Conservation (phyloP, 2,797 vertebrate genomes). For the Propithecus deckenii region DNA sequence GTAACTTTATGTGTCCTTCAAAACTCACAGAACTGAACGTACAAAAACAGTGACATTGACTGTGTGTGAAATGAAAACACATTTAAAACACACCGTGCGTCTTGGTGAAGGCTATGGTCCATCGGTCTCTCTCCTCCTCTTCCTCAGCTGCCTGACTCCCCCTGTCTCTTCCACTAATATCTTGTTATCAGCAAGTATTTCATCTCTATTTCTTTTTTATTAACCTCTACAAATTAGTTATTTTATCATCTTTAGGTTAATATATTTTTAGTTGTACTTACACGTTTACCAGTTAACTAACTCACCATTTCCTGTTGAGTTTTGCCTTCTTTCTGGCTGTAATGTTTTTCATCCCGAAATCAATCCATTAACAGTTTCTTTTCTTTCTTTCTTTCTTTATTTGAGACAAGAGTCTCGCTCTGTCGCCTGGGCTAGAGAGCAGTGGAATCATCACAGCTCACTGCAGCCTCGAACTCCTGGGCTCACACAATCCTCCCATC, state of each 20-base stretch:
- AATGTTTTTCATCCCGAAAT: neutral
- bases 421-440: no score
- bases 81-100: neutral
- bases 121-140: neutral
- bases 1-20: no score
- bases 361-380: neutral
- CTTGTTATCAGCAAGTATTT: neutral
- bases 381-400: no score
- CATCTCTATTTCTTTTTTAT: neutral
- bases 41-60: neutral
- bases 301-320: neutral
- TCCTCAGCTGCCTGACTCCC: no score
- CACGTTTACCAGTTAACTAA: neutral
- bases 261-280: neutral
- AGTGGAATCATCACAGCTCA: no score
- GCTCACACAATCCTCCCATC: no score
- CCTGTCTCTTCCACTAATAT: neutral
- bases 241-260: neutral
- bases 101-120: no score
- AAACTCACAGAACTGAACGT: neutral
- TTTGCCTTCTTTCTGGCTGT: neutral
- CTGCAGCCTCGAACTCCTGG: no score
- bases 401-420: no score
- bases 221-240: neutral
- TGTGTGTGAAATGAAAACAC: neutral